Evolutionary conservation across 2,888 invertebrate genomes (phyloP).

Genomic region (Pedicia rivosa): DNA sequence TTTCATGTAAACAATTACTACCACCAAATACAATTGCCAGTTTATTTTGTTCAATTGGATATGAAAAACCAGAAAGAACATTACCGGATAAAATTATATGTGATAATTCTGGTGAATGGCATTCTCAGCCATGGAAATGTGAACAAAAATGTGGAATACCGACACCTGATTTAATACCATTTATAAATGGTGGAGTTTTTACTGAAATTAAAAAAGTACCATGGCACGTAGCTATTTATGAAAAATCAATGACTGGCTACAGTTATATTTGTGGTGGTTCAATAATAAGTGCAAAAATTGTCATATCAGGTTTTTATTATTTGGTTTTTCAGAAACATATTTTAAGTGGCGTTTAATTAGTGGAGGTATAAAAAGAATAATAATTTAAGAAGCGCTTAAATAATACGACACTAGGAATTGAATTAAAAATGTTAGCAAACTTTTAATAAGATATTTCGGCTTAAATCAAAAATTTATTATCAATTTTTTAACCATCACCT

Average conservation of each 20-base stretch:
- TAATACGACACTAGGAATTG: no score
- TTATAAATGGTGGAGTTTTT: slow-evolving; percentile 2
- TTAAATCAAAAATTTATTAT: no score
- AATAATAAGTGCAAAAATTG: slow-evolving; percentile 9
- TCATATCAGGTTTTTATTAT: slow-evolving; percentile 2
- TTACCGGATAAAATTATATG: slow-evolving; percentile 7
- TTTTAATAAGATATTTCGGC: no score
- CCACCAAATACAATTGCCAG: slow-evolving; percentile 8
- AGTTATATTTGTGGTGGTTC: slow-evolving; percentile 9
- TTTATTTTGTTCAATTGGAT: slow-evolving; percentile 9
- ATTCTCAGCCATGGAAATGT: slow-evolving; percentile 8
- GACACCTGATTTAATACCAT: slow-evolving; percentile 2
- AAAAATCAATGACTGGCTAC: background rate
- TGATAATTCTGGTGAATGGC: slow-evolving; percentile 9
- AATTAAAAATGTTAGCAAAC: no score
- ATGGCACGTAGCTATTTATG: slow-evolving; percentile 10
- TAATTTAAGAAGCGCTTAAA: no score
- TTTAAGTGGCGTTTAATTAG: no score
- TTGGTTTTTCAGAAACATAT: no score
- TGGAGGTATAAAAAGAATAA: no score
- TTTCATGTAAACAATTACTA: slow-evolving; percentile 4
- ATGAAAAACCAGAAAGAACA: slow-evolving; percentile 6
- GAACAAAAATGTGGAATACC: slow-evolving; percentile 9
- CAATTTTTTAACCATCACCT: no score
- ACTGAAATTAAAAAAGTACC: slow-evolving; percentile 5